Conservation (phyloP, 1,140 invertebrate species). For the Listronotus oregonensis region DNA sequence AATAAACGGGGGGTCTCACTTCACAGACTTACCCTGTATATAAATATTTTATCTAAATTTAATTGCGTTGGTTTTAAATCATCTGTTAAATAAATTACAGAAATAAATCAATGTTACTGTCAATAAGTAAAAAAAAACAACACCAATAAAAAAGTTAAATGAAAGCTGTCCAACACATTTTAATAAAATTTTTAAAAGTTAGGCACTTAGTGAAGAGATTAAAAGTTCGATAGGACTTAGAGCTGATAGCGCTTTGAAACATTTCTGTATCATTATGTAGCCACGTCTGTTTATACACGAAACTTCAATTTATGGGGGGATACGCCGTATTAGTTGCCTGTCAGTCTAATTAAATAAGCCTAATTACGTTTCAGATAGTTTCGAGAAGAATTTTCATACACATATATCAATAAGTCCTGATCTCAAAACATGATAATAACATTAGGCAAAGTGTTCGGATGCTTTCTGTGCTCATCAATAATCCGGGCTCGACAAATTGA, state of each 20-base stretch:
- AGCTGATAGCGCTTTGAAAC: conserved; percentile 34
- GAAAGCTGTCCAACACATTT: background rate
- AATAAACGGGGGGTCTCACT: too few species aligned
- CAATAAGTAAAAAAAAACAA: too few species aligned
- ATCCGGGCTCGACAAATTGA: conserved; percentile 10
- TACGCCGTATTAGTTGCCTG: conserved; percentile 46
- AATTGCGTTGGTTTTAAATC: too few species aligned
- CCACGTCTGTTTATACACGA: conserved; percentile 44
- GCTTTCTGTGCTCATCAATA: background rate
- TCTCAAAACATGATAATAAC: conserved; percentile 11
- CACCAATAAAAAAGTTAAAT: too few species aligned
- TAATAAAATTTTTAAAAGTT: conserved; percentile 40
- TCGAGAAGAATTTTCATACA: conserved; percentile 17
- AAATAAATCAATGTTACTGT: too few species aligned
- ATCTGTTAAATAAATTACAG: too few species aligned
- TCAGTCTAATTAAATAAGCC: conserved; percentile 51
- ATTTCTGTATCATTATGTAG: conserved; percentile 43
- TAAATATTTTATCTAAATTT: too few species aligned
- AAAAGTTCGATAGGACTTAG: conserved; percentile 40
- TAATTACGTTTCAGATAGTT: conserved; percentile 52
- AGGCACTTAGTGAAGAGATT: conserved; percentile 42
- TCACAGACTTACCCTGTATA: too few species aligned
- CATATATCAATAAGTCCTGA: conserved; percentile 13
- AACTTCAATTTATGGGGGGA: conserved; percentile 50
- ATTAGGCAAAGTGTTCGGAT: conserved; percentile 14